Base-by-base conservation (phyloP, 2,797 vertebrate species). In the Telmatherina bonti region DNA sequence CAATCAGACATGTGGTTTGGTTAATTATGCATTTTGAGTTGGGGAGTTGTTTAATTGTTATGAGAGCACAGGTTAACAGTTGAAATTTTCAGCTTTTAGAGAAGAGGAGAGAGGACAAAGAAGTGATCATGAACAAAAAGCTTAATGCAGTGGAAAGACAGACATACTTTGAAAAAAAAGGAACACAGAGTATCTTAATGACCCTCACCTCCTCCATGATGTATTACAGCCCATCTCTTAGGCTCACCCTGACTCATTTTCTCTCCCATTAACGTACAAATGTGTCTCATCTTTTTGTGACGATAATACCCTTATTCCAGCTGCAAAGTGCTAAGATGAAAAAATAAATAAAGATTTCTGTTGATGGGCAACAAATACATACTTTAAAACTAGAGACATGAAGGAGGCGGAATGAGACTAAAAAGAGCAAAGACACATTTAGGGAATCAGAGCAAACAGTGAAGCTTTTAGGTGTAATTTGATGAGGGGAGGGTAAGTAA, bases 1-100 rank as follows among this genome's bases (percentile, higher is more conserved):
- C 62, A 85, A 83, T 86, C 76, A 85, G 72, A 79, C 55, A 69
- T 80, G 74, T 71, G 72, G 83, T 82, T 87, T 88, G 80, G 66
- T 71, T 88, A 78, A 86, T 88, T 85, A 72, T 72, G 59, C 69
- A 85, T 87, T 86, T 58, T 0, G 72, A 80, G 52, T 76, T 78
- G 22, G 70, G 71, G 81, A 83, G 65, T 49, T 72, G 58, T 83
- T 76, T 72, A 77, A 88, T 83, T 88, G 70, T 83, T 79, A 38
- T 68, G 72, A 81, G 71, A 77, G 78, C 51, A 52, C 47, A 59
- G 73, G 74, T 82, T 79, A 82, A 80, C 74, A 72, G 55, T 33
- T 31, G 38, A 53, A 56, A 52, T 62, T 81, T 79, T 68, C 68
- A 67, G 78, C 36, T 72, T 81, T 76, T 65, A 64, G n/a, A 76